Evolutionary conservation across 2,888 invertebrate genomes (phyloP).

Genomic region (Oxycera nigricornis): DNA sequence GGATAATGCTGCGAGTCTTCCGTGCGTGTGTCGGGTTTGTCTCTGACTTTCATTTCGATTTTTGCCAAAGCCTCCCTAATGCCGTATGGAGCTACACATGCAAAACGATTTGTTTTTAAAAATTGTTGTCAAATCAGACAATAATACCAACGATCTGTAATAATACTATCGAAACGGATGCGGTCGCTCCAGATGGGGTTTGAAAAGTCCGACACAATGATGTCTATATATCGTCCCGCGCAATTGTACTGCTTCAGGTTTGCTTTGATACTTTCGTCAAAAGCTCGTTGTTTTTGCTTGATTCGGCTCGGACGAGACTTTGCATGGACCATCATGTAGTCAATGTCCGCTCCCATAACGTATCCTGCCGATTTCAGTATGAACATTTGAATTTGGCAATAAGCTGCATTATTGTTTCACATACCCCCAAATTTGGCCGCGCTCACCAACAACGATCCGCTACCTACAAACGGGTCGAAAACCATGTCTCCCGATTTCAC

Average conservation of each 20-base stretch:
- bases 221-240: constrained; percentile 79
- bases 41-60: constrained; percentile 62
- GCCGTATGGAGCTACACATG: constrained; percentile 88
- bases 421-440: constrained; percentile 86
- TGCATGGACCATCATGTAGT: constrained; percentile 92
- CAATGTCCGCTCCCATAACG: constrained; percentile 91
- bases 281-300: constrained; percentile 76
- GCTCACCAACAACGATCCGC: constrained; percentile 83
- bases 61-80: constrained; percentile 92
- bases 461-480: constrained; percentile 88
- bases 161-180: constrained; percentile 85
- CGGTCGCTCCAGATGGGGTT: constrained; percentile 76
- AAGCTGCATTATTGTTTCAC: background rate
- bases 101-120: background rate
- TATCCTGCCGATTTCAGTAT: constrained; percentile 61
- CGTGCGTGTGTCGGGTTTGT: constrained; percentile 67
- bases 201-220: constrained; percentile 91
- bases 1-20: constrained; percentile 78
- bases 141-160: constrained; percentile 91
- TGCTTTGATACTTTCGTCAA: constrained; percentile 85
- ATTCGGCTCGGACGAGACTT: constrained; percentile 81
- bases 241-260: constrained; percentile 91
- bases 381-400: background rate
- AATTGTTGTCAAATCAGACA: background rate
- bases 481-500: constrained; percentile 76